Evolutionary conservation across 2,888 invertebrate genomes (phyloP).

Genomic region (Catotricha subobsoleta): DNA sequence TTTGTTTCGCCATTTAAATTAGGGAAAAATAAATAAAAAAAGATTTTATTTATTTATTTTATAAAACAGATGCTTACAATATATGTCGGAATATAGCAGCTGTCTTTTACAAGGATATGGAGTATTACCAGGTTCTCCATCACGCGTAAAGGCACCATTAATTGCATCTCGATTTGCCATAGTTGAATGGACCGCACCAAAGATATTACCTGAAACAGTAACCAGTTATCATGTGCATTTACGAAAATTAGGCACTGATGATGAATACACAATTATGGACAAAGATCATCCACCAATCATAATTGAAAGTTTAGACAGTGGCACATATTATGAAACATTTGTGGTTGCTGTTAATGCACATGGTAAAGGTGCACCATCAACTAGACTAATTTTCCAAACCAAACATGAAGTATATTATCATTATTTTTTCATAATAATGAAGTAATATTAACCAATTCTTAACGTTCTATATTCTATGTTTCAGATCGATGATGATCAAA

Average conservation of each 20-base stretch:
- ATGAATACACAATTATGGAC: constrained; percentile 37
- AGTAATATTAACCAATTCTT: too few species aligned
- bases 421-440: too few species aligned
- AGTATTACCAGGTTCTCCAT: constrained; percentile 57
- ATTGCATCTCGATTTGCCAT: constrained; percentile 60
- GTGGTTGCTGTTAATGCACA: constrained; percentile 63
- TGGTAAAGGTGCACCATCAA: constrained; percentile 58
- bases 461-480: too few species aligned
- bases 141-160: constrained; percentile 48
- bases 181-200: constrained; percentile 59
- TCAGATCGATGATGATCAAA: too few species aligned
- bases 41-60: constrained; percentile 10
- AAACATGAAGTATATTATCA: constrained; percentile 44
- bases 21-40: neutral
- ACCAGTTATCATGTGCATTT: constrained; percentile 42
- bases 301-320: constrained; percentile 51
- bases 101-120: constrained; percentile 72
- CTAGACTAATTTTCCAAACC: constrained; percentile 58
- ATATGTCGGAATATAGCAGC: constrained; percentile 64
- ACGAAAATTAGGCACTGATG: constrained; percentile 34
- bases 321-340: constrained; percentile 62
- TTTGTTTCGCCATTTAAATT: constrained; percentile 14
- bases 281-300: constrained; percentile 54
- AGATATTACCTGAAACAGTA: constrained; percentile 51
- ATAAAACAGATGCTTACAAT: constrained; percentile 48